phyloP scores from a whole-genome alignment of 1,140 invertebrate genomes.

The Rhynchophorus ferrugineus region DNA sequence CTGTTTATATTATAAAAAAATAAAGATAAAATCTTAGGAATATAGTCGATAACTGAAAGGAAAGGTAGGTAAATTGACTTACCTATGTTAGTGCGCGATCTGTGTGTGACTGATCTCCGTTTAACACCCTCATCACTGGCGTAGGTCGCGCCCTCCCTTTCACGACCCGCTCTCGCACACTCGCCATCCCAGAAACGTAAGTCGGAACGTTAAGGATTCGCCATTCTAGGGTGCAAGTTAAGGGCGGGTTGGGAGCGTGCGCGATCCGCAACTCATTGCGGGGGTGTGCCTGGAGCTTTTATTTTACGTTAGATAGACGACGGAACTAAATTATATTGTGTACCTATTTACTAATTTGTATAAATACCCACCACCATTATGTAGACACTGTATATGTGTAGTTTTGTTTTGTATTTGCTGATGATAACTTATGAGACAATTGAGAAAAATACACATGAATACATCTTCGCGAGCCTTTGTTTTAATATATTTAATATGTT shows the following conservation, averaged over 20 bases:
- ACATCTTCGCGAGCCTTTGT: too few species aligned
- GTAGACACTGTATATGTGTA: slow-evolving; percentile 43
- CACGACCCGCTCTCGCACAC: not conserved
- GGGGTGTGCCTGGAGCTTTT: slow-evolving; percentile 25
- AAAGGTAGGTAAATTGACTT: slow-evolving; percentile 29
- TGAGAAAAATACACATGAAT: slow-evolving; percentile 37
- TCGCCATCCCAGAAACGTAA: slow-evolving; percentile 22
- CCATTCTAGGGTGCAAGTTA: slow-evolving; percentile 5
- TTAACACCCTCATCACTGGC: not conserved
- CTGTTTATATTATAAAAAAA: slow-evolving; percentile 25
- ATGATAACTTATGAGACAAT: slow-evolving; percentile 33
- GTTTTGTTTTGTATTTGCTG: slow-evolving; percentile 42
- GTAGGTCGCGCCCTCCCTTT: too few species aligned
- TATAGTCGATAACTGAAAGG: slow-evolving; percentile 19
- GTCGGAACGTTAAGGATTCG: slow-evolving; percentile 39
- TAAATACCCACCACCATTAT: slow-evolving; percentile 39
- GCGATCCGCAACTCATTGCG: slow-evolving; percentile 21
- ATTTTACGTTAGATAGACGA: slow-evolving; percentile 27
- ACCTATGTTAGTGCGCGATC: slow-evolving; percentile 27
- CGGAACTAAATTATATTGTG: slow-evolving; percentile 42
- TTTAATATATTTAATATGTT: too few species aligned
- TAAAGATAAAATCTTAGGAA: slow-evolving; percentile 10
- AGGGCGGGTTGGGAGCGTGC: slow-evolving; percentile 2
- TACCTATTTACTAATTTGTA: slow-evolving; percentile 41
- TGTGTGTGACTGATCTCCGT: slow-evolving; percentile 29